Conservation (phyloP, 2,113 vertebrate genomes). For the Ornithorhynchus anatinus region DNA sequence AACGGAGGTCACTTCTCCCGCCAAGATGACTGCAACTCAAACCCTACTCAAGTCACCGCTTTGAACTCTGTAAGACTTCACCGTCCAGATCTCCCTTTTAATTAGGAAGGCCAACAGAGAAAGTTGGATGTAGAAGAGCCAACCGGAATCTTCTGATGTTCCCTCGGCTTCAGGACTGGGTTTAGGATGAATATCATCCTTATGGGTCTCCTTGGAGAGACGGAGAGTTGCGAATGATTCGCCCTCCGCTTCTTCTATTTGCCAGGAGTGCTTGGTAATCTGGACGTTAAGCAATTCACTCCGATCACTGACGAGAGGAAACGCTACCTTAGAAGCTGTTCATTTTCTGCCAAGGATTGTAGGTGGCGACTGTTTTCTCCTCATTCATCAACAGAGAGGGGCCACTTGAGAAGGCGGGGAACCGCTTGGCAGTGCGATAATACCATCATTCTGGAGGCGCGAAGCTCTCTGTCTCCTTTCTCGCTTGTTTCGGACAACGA, state of each 20-base stretch:
- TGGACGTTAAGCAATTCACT: not conserved
- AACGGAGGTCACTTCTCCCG: not conserved
- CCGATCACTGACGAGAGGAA: not conserved
- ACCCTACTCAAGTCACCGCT: not conserved
- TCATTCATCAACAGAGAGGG: too few relatives aligned
- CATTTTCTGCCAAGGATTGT: too few relatives aligned
- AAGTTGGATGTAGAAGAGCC: not conserved
- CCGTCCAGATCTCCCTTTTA: not conserved
- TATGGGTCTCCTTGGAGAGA: not conserved
- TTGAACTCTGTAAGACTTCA: not conserved
- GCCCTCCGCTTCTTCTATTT: not conserved
- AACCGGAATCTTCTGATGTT: not conserved
- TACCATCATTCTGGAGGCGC: too few relatives aligned
- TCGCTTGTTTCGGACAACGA: too few relatives aligned
- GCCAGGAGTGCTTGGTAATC: not conserved
- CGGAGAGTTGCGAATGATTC: not conserved
- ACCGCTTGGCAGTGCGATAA: too few relatives aligned
- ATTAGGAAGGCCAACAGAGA: not conserved
- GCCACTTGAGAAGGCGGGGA: too few relatives aligned
- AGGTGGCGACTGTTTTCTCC: too few relatives aligned
- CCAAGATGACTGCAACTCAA: not conserved
- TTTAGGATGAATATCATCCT: not conserved
- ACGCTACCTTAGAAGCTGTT: too few relatives aligned
- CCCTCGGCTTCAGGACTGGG: not conserved
- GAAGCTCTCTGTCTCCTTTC: too few relatives aligned